phyloP scores from a whole-genome alignment of 2,888 invertebrate species.

The Orthosia cruda region DNA sequence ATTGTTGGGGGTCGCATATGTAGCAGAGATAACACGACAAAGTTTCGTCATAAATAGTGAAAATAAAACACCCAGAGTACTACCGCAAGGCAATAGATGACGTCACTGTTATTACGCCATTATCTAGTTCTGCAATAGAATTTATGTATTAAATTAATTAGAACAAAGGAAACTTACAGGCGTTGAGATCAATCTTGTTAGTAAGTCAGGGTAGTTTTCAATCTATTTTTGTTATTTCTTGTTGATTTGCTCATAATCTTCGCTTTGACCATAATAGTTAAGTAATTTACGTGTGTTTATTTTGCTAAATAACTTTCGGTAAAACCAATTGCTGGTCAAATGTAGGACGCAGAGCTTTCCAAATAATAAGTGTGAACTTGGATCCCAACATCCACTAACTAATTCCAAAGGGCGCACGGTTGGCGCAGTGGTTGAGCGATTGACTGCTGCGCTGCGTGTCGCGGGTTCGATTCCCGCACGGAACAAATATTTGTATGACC shows the following conservation, averaged over 20 bases:
- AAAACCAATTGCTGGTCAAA: too few species aligned
- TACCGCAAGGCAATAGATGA: constrained; percentile 29
- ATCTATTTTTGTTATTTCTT: background rate
- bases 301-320: too few species aligned
- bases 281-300: too few species aligned
- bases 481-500: too few species aligned
- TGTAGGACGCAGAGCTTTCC: background rate
- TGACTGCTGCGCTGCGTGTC: too few species aligned
- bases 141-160: constrained; percentile 32
- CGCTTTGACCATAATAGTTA: background rate
- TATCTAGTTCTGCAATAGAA: constrained; percentile 1
- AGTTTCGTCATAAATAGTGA: constrained; percentile 33
- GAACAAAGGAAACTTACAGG: background rate
- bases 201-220: background rate
- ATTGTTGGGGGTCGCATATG: constrained; percentile 17
- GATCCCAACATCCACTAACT: background rate
- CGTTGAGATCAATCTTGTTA: constrained; percentile 15
- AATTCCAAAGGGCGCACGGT: too few species aligned
- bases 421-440: too few species aligned
- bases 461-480: too few species aligned
- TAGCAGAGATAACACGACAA: constrained; percentile 3
- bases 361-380: background rate
- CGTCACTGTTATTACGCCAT: constrained; percentile 17
- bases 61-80: constrained; percentile 12
- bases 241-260: background rate